Base-by-base conservation (phyloP, 2,113 vertebrate species). In the Xyrauchen texanus region DNA sequence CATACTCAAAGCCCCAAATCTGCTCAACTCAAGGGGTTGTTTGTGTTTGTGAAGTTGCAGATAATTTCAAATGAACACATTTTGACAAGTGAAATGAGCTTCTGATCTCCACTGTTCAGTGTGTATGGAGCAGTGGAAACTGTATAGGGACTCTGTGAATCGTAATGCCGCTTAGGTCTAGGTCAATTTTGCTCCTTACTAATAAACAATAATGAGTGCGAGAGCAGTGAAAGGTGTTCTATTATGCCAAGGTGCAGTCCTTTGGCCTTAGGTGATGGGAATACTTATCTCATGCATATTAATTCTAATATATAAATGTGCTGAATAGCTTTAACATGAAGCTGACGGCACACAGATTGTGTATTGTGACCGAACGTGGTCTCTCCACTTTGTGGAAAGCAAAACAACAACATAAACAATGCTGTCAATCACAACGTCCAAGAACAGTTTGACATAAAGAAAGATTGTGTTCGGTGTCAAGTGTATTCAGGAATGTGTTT, bases 261-360 rank as follows among this genome's bases (percentile, higher is more conserved):
- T 76, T 9, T 16, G 74, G 34, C 49, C 74, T 34, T 34, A 76
- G 74, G 61, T 76, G 74, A 62, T n/a, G 5, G 21, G 15, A 49
- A 65, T 52, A 34, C 16, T 42, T 51, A 65, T 65, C 62, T 76
- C 74, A 76, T 65, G 74, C 13, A 76, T 76, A 65, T 76, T 49
- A 76, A 34, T 34, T 34, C 1, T 65, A 44, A 51, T 15, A 15
- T 76, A 65, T 66, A 76, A 76, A 74, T 47, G 15, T 6, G 58
- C 12, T 74, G 58, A 62, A 74, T 74, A 74, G 51, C 49, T 62
- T 62, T 61, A 51, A 34, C 21, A 34, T 34, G 21, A 34, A 34
- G 21, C 21, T 34, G 21, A 34, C 21, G 21, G 21, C 21, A 34
- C 21, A 34, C 21, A 34, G 57, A 44, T 21, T 15, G 9, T 74